Percentiles rank a stretch among this genome's conserved stretches.
These are phyloP conservation scores for Acanthaster planci DNA, from an alignment of 35 echinoderm and acorn worm genomes.

Conservation along the genomic window DNA sequence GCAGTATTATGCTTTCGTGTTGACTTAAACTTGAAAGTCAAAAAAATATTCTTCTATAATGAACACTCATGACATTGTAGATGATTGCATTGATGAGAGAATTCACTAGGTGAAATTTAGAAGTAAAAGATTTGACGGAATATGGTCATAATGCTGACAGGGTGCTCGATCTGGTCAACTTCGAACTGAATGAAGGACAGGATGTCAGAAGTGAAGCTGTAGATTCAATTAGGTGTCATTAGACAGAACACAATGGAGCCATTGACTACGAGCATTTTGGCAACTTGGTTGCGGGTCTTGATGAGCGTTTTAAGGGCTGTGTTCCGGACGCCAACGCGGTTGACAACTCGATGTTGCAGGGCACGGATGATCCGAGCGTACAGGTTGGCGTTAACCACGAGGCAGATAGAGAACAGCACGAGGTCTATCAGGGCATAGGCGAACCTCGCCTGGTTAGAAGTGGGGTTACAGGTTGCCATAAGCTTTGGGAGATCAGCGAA, in stretches of 20 bases:
- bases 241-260: neutral
- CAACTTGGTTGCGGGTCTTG: neutral
- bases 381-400: neutral
- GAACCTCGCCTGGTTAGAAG: neutral
- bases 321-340: neutral
- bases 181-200: no score
- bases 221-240: neutral
- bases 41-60: slow-evolving; percentile 25
- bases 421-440: neutral
- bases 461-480: neutral
- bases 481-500: slow-evolving; percentile 6
- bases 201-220: neutral
- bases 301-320: neutral
- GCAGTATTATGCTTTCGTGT: no score
- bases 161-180: no score
- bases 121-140: no score
- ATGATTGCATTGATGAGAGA: slow-evolving; percentile 33
- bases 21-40: neutral
- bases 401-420: neutral
- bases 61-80: slow-evolving; percentile 5
- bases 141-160: no score
- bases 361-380: neutral
- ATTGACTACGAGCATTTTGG: neutral
- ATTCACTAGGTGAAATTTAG: slow-evolving; percentile 6
- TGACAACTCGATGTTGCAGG: neutral